phyloP scores from a whole-genome alignment of 2,113 vertebrate genomes.

The Atrichornis clamosus region DNA sequence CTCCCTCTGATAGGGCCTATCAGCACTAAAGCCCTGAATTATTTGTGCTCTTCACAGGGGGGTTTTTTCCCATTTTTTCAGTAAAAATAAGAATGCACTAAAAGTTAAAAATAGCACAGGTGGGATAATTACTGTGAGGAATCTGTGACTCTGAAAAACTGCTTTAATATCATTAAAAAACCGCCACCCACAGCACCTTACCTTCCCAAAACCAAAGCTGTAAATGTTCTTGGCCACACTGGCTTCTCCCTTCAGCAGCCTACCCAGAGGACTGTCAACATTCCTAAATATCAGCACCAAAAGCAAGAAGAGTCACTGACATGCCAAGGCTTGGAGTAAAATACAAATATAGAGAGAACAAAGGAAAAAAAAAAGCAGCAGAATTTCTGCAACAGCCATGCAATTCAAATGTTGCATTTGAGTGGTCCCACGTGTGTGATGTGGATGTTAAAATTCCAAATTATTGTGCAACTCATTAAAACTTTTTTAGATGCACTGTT shows the following conservation, averaged over 20 bases:
- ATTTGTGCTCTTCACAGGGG: not conserved
- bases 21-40: not conserved
- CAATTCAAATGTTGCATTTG: not conserved
- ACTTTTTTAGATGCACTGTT: not conserved
- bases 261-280: constrained; percentile 58
- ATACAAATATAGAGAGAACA: not conserved
- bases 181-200: constrained; percentile 12
- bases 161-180: not conserved
- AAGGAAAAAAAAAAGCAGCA: not conserved
- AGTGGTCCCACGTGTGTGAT: too few species aligned
- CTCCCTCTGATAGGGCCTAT: not conserved
- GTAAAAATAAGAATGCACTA: not conserved
- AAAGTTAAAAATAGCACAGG: not conserved
- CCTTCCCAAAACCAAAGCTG: constrained; percentile 90
- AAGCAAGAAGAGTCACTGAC: not conserved
- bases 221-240: constrained; percentile 62
- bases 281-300: constrained; percentile 58
- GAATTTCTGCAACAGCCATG: not conserved
- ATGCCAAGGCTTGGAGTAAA: not conserved
- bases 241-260: constrained; percentile 48
- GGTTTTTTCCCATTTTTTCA: not conserved
- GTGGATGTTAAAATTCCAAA: not conserved
- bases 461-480: not conserved
- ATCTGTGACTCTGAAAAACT: not conserved
- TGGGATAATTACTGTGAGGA: not conserved